Evolutionary conservation across 2,888 invertebrate species (phyloP).

Genomic region (Gasteruption jaculator): DNA sequence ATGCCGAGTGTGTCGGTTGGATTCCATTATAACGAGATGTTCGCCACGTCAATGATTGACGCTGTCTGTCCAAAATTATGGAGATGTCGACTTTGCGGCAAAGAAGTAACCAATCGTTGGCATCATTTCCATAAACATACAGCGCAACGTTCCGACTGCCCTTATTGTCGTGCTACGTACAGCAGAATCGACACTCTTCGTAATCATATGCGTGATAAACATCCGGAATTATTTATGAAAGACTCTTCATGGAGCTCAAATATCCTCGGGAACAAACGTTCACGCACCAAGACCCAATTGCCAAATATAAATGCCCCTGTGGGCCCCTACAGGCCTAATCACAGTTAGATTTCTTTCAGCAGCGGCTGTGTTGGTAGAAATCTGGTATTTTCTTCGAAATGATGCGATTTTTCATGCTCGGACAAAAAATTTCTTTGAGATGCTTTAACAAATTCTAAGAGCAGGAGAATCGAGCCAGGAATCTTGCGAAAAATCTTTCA

Average conservation of each 20-base stretch:
- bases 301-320: no score
- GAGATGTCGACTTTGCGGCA: slow-evolving; percentile 79
- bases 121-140: slow-evolving; percentile 84
- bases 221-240: slow-evolving; percentile 36
- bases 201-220: slow-evolving; percentile 76
- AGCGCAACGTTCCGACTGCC: slow-evolving; percentile 74
- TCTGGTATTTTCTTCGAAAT: slow-evolving; percentile 1
- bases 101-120: slow-evolving; percentile 84
- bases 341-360: slow-evolving; percentile 1
- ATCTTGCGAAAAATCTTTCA: no score
- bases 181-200: slow-evolving; percentile 84
- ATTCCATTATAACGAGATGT: slow-evolving; percentile 81
- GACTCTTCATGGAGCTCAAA: slow-evolving; percentile 43
- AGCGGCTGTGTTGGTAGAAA: slow-evolving; percentile 15
- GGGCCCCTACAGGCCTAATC: no score
- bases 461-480: no score
- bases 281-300: slow-evolving; percentile 24
- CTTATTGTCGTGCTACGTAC: slow-evolving; percentile 81
- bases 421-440: no score
- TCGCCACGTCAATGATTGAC: slow-evolving; percentile 67
- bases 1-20: slow-evolving; percentile 44
- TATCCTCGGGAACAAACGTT: slow-evolving; percentile 40
- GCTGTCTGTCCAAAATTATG: slow-evolving; percentile 72
- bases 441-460: no score
- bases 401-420: no score